These are phyloP conservation scores for Crocidura indochinensis DNA, from an alignment of 2,797 vertebrate species.

Conservation along the genomic window DNA sequence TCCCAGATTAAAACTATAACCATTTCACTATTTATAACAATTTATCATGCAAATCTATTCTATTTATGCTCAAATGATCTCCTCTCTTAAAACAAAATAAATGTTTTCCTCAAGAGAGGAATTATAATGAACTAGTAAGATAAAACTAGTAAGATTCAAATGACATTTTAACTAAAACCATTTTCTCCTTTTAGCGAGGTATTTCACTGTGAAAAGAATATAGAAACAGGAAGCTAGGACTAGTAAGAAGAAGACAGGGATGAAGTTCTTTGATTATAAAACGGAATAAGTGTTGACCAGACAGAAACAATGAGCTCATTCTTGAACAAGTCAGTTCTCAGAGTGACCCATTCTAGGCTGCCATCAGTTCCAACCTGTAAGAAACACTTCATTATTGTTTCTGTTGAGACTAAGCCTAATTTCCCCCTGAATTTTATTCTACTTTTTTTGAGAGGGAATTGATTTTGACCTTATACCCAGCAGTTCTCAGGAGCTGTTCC, in stretches of 20 bases:
- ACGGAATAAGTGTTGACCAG: neutral
- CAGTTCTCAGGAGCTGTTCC: neutral
- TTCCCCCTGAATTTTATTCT: too few species aligned
- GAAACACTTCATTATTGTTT: slow-evolving; percentile 22
- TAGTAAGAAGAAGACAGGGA: neutral
- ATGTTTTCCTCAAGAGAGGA: neutral
- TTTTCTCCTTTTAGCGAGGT: neutral
- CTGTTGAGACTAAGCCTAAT: too few species aligned
- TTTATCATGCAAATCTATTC: neutral
- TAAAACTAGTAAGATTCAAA: too few species aligned
- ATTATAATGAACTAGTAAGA: slow-evolving; percentile 14
- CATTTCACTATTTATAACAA: slow-evolving; percentile 48
- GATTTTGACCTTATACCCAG: too few species aligned
- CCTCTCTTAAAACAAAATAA: neutral
- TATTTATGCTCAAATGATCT: slow-evolving; percentile 12
- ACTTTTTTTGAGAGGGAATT: too few species aligned
- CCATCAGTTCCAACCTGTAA: neutral
- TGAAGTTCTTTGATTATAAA: neutral
- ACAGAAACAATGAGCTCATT: slow-evolving; percentile 7
- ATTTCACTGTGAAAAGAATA: slow-evolving; percentile 47
- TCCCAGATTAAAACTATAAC: neutral
- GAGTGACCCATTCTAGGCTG: neutral
- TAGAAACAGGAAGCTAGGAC: neutral
- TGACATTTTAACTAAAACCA: too few species aligned
- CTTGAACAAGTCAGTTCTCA: neutral